Conservation (phyloP, 2,888 invertebrate genomes). For the Agapostemon virescens region DNA sequence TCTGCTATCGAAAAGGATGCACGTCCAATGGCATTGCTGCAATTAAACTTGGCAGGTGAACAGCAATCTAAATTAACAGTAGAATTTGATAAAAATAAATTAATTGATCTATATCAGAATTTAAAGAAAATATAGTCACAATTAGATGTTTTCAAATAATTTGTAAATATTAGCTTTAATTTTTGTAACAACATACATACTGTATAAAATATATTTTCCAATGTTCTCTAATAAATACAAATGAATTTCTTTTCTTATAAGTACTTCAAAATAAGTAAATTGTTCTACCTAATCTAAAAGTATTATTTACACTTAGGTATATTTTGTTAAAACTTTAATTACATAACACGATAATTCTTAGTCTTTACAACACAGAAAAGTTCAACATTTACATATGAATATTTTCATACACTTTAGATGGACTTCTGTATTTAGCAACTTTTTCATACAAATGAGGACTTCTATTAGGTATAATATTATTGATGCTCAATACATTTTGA, state of each 20-base stretch:
- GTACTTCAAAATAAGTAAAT: background rate
- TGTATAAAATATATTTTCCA: constrained; percentile 51
- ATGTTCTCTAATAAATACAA: constrained; percentile 26
- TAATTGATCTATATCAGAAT: constrained; percentile 72
- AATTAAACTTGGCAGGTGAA: constrained; percentile 70
- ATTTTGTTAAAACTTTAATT: constrained; percentile 19
- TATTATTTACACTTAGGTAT: background rate
- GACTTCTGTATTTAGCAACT: constrained; percentile 62
- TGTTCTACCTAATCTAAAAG: background rate
- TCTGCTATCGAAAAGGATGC: constrained; percentile 70
- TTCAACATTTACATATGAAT: constrained; percentile 2
- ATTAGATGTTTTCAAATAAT: constrained; percentile 74
- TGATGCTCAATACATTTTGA: constrained; percentile 48
- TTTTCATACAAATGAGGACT: constrained; percentile 70
- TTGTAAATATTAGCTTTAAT: constrained; percentile 15
- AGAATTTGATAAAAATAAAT: constrained; percentile 73
- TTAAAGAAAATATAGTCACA: constrained; percentile 76
- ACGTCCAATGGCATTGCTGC: constrained; percentile 72
- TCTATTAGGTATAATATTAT: constrained; percentile 66
- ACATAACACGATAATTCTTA: background rate
- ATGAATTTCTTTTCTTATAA: constrained; percentile 32
- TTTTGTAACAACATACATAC: constrained; percentile 42
- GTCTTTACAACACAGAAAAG: background rate
- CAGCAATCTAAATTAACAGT: constrained; percentile 70
- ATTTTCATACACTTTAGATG: constrained; percentile 39